Evolutionary conservation across 2,113 vertebrate genomes (phyloP).

Genomic region (Pristiophorus japonicus): DNA sequence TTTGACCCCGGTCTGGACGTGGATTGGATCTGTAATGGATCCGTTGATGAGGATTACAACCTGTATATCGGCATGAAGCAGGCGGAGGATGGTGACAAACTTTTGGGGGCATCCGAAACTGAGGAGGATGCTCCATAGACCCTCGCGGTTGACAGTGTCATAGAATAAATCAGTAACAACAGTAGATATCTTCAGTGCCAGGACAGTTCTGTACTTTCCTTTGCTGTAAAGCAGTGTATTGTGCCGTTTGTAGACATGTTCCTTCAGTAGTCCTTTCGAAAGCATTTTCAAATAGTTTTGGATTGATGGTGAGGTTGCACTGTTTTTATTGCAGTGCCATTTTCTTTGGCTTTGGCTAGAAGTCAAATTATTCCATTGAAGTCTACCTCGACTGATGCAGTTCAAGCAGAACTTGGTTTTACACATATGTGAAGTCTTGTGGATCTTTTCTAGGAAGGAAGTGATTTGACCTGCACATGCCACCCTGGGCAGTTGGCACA

Average conservation of each 20-base stretch:
- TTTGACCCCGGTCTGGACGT: too few relatives aligned
- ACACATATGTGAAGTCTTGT: not conserved
- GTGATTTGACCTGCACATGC: not conserved
- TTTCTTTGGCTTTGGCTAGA: not conserved
- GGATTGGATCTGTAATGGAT: too few relatives aligned
- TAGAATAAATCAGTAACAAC: not conserved
- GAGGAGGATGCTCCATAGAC: too few relatives aligned
- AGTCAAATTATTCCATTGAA: not conserved
- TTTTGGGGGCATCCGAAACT: too few relatives aligned
- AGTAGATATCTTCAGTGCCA: not conserved
- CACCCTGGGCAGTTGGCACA: not conserved
- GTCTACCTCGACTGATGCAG: not conserved
- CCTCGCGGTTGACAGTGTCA: too few relatives aligned
- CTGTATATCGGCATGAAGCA: too few relatives aligned
- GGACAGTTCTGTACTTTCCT: not conserved
- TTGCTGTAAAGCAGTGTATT: not conserved
- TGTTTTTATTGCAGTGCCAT: not conserved
- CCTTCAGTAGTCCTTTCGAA: not conserved
- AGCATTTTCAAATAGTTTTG: not conserved
- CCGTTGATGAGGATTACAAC: too few relatives aligned
- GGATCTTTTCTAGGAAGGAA: not conserved
- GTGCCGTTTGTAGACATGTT: not conserved
- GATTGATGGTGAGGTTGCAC: not conserved
- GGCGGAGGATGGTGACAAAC: too few relatives aligned
- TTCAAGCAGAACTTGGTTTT: not conserved